Evolutionary conservation across 2,888 invertebrate species (phyloP), one percentile per base, ranked within the genome.

Genomic region (Uloborus plumipes): DNA sequence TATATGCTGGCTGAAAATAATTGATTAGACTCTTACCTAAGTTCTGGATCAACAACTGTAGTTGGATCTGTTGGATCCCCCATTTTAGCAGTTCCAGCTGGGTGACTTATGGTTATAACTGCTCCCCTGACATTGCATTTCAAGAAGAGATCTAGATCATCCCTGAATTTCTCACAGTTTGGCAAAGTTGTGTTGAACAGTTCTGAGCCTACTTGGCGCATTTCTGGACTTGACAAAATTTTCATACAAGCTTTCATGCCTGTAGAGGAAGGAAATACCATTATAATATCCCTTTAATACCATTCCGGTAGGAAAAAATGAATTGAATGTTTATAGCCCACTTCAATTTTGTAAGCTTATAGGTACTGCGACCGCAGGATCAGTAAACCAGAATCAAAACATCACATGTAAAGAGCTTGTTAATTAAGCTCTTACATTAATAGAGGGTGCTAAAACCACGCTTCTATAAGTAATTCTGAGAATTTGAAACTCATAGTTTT

Each of bases 181-280:
- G 95, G 95, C 86, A 95, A 90, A 1, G 94, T 93, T 70, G 93
- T 92, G 85, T 92, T 92, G 88, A 95, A 94, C 0, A 95, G 87
- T 71, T 93, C 91, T 0, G 94, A 93, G 2, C 94, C 94, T 86
- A 95, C 95, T 87, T 94, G 94, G 86, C 93, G 92, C 88, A 95
- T 95, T 0, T 94, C 93, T 79, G 92, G 92, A 0, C 94, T 93
- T 86, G 94, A 92, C 79, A 93, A 93, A 6, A 95, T 92, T 87
- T 93, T 93, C 88, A 95, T 91, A 0, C 94, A 95, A 79, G 95
- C 93, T 87, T 93, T 92, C 84, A 86, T 69, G 11, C 86, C 86
- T 84, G n/a, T 18, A 14, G 13, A 26, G 13, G 31, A 26, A 16
- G 20, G 16, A 59, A 11, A 39, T 1, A 39, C 39, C 39, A 39